Evolutionary conservation across 2,888 invertebrate species (phyloP), one percentile per base, ranked within the genome.

Genomic region (Cantharis nigra): DNA sequence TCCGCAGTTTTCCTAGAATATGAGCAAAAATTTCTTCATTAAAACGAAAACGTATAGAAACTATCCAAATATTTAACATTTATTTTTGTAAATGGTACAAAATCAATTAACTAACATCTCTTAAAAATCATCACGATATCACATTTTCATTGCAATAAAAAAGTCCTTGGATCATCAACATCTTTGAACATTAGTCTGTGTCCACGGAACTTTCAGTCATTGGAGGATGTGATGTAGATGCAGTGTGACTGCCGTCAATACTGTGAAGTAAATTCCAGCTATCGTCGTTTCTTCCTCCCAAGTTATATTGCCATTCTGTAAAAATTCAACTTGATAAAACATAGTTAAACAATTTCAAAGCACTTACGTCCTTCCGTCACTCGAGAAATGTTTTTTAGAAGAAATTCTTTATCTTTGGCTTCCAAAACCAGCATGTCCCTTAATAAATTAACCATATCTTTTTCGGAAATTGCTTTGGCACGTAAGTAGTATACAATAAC

Each of bases 351-450:
- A n/a, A 49, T n/a, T 49, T 49, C 49, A 49, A 49, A n/a, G n/a
- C n/a, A 86, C 84, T 85, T 85, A 91, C 93, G 90, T 87, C 92
- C 91, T 78, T 91, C 90, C 30, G 92, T 90, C 13, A 92, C 90
- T 82, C 91, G 91, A 13, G 91, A 87, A 80, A 94, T 93, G 85
- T 91, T 91, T 69, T 90, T 87, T 23, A 94, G 89, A 75, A 94
- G 89, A 88, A 92, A 94, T 84, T 94, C 92, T 86, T 94, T 94
- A 84, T 94, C 94, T 84, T 91, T 91, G 0, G 93, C 91, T 83
- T 93, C 93, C 83, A 93, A 89, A 69, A 91, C 87, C 81, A 94
- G 87, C 92, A 94, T 93, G 74, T 91, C 91, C 0, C 92, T 89
- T 78, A 94, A 88, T 74, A 93, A 89, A 69, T 87, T 86, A 75